These are phyloP conservation scores for Magallana ariakensis DNA, from an alignment of 1,140 invertebrate genomes.

Conservation along the genomic window DNA sequence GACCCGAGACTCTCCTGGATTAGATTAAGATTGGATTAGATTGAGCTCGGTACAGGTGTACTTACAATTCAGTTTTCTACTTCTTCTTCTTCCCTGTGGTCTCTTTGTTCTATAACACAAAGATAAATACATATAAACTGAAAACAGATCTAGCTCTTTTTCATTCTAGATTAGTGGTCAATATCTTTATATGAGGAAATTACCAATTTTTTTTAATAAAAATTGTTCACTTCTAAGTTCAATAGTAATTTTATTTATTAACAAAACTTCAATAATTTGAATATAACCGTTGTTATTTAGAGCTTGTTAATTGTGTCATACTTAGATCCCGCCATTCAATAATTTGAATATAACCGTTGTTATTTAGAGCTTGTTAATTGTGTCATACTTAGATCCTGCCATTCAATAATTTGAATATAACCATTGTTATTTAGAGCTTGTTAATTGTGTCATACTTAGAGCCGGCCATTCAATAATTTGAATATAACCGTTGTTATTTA, in stretches of 20 bases:
- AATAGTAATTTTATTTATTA: too few species aligned
- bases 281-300: too few species aligned
- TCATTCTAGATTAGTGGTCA: neutral
- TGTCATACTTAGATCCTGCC: constrained; percentile 64
- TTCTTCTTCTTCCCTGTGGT: constrained; percentile 62
- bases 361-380: neutral
- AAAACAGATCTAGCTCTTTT: neutral
- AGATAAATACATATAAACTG: too few species aligned
- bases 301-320: constrained; percentile 35
- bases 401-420: constrained; percentile 31
- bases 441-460: constrained; percentile 57
- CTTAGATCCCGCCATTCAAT: constrained; percentile 64
- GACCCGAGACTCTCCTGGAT: too few species aligned
- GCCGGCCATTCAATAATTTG: constrained; percentile 54
- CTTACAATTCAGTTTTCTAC: constrained; percentile 65
- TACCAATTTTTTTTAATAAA: too few species aligned
- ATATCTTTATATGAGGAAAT: too few species aligned
- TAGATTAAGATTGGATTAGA: too few species aligned
- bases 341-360: too few species aligned
- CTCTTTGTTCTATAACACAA: constrained; percentile 56
- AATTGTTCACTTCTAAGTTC: too few species aligned
- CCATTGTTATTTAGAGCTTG: too few species aligned
- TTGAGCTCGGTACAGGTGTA: too few species aligned
- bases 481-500: too few species aligned
- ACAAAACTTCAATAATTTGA: neutral